Evolutionary conservation across 2,113 vertebrate genomes (phyloP), one percentile per base, ranked within the genome.

Genomic region (Psilopsiagon aymara): DNA sequence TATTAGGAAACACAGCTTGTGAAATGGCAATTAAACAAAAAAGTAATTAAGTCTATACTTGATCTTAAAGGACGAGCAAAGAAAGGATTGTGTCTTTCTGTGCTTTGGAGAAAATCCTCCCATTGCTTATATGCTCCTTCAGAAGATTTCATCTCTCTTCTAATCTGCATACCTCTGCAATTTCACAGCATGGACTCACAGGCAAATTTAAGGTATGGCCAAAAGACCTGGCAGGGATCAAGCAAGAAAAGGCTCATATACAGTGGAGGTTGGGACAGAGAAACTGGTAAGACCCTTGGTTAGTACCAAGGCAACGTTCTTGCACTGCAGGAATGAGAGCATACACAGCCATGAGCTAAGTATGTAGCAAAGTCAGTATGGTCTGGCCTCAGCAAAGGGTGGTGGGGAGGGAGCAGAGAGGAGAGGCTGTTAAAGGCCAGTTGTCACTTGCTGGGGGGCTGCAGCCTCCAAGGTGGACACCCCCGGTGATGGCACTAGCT

Each of bases 301-400:
- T 19, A 75, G 46, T 60, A 55, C 24, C 12, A 57, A 82, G 62
- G 80, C 7, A 5, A 41, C 0, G 1, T 29, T 9, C 6, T 1
- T 18, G 21, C 16, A 2, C 17, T 63, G 37, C 17, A 59, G 49
- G 59, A 49, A 49, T 1, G 1, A 35, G 39, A 47, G 16, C 1
- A 2, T 8, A n/a, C 37, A 39, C 12, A 41, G 2, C 7, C 0
- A 0, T 11, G 46, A 80, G 23, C 24, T 35, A 28, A 9, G 6
- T 14, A 17, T 37, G 9, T 18, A 39, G 28, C 41, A 25, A 53
- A 43, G 18, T 2, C 5, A 0, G 25, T 27, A 2, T 6, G 15
- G 41, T 69, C 35, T 73, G n/a, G 23, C 39, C 33, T 20, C 0
- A 0, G 17, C 20, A 29, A 41, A 18, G 0, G 3, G 10, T 0